phyloP scores from a whole-genome alignment of 2,888 invertebrate genomes.

The Idaea straminata region DNA sequence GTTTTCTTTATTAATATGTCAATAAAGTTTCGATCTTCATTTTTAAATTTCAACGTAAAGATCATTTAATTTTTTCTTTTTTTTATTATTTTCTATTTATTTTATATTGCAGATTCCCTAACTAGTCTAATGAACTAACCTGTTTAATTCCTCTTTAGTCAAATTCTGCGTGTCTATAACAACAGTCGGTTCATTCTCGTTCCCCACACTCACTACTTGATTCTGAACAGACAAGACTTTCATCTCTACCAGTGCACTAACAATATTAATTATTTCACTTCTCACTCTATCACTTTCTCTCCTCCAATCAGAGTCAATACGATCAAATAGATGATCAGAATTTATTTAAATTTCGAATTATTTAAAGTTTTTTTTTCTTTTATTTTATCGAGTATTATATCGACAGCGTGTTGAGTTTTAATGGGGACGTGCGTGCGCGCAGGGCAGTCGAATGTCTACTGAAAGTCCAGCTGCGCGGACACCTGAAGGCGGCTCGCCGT shows the following conservation, averaged over 20 bases:
- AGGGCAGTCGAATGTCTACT: conserved; percentile 34
- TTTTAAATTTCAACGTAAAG: background rate
- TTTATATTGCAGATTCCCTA: background rate
- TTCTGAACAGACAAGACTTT: conserved; percentile 68
- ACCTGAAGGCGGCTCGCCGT: conserved; percentile 43
- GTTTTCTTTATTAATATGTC: no score
- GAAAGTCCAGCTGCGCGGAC: conserved; percentile 27
- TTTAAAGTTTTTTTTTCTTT: conserved; percentile 9
- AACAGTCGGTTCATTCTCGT: conserved; percentile 62
- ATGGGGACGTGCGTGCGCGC: conserved; percentile 39
- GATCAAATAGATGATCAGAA: background rate
- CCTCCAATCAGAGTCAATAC: background rate
- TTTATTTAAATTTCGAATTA: conserved; percentile 13
- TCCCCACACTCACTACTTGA: conserved; percentile 61
- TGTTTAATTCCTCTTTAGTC: conserved; percentile 70
- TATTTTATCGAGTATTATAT: conserved; percentile 52
- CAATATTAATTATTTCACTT: conserved; percentile 26
- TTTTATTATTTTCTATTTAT: background rate
- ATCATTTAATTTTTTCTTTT: background rate
- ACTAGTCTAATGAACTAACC: conserved; percentile 38
- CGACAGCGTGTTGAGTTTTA: conserved; percentile 34
- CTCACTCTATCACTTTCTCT: conserved; percentile 27
- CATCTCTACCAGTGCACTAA: conserved; percentile 44
- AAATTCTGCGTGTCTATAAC: conserved; percentile 49
- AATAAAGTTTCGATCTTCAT: no score